phyloP scores from a whole-genome alignment of 2,113 vertebrate species.

The Mobula hypostoma region DNA sequence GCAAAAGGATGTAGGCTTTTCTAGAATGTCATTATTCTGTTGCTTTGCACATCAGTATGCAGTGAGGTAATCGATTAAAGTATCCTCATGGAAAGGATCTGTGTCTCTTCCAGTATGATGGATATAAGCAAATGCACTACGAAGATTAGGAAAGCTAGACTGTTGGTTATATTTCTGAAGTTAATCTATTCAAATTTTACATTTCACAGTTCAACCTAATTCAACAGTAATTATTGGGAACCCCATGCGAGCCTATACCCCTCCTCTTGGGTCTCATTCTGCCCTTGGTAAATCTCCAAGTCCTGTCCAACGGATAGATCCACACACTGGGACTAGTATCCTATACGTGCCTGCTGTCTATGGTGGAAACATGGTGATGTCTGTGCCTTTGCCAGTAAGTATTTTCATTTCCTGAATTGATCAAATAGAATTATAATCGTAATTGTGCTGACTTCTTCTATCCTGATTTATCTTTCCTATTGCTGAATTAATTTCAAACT shows the following conservation, averaged over 20 bases:
- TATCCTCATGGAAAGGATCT: not conserved
- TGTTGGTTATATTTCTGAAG: not conserved
- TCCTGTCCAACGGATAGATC: slow-evolving; percentile 96
- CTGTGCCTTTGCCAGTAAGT: slow-evolving; percentile 94
- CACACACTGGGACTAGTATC: slow-evolving; percentile 93
- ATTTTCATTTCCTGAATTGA: not conserved
- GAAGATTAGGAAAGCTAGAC: not conserved
- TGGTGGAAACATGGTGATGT: slow-evolving; percentile 97
- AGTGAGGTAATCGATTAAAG: not conserved
- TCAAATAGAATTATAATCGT: not conserved
- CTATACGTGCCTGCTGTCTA: slow-evolving; percentile 96
- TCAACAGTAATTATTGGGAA: slow-evolving; percentile 92
- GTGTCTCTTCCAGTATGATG: not conserved
- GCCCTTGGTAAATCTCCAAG: slow-evolving; percentile 93
- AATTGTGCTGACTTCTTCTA: not conserved
- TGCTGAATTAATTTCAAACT: not conserved
- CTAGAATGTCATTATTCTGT: not conserved
- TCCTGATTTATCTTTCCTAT: not conserved
- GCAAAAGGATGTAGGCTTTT: not conserved
- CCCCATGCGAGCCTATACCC: slow-evolving; percentile 88
- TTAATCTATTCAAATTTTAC: slow-evolving; percentile 41
- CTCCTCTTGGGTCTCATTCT: slow-evolving; percentile 77
- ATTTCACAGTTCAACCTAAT: slow-evolving; percentile 79
- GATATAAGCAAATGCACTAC: not conserved
- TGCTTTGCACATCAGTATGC: not conserved